Conservation (phyloP, 1,140 invertebrate species). For the Geopemphigus sp. region DNA sequence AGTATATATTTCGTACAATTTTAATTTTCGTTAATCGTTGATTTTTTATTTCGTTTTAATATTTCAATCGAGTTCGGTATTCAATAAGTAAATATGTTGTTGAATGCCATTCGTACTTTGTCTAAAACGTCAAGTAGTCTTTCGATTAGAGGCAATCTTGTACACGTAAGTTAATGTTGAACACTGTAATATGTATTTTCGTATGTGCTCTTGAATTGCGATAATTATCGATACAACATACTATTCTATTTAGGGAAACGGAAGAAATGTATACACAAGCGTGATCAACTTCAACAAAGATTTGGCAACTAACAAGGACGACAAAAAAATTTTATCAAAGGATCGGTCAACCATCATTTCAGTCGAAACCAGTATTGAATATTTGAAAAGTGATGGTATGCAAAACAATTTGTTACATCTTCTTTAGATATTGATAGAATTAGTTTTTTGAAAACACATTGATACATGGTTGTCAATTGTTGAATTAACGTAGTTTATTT, state of each 20-base stretch:
- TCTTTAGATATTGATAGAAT: no score
- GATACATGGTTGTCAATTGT: no score
- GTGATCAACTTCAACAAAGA: not conserved
- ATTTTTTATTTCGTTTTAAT: not conserved
- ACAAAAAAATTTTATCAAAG: slow-evolving; percentile 58
- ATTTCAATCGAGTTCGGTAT: not conserved
- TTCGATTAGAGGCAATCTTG: not conserved
- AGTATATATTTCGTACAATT: no score
- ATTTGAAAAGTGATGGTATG: slow-evolving; percentile 74
- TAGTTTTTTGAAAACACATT: no score
- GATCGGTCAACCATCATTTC: slow-evolving; percentile 70
- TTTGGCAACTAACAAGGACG: no score
- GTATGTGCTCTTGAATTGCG: not conserved
- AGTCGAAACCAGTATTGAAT: slow-evolving; percentile 79
- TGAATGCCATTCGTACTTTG: slow-evolving; percentile 23
- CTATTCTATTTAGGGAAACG: not conserved
- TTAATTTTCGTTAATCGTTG: no score
- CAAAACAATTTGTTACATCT: not conserved
- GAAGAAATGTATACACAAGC: slow-evolving; percentile 20
- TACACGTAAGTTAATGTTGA: not conserved
- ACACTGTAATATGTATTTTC: not conserved
- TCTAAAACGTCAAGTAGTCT: slow-evolving; percentile 10
- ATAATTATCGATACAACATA: not conserved
- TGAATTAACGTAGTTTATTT: no score
- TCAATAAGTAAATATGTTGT: slow-evolving; percentile 22